Base-by-base conservation (phyloP, 2,797 vertebrate genomes). In the Mycteria americana region DNA sequence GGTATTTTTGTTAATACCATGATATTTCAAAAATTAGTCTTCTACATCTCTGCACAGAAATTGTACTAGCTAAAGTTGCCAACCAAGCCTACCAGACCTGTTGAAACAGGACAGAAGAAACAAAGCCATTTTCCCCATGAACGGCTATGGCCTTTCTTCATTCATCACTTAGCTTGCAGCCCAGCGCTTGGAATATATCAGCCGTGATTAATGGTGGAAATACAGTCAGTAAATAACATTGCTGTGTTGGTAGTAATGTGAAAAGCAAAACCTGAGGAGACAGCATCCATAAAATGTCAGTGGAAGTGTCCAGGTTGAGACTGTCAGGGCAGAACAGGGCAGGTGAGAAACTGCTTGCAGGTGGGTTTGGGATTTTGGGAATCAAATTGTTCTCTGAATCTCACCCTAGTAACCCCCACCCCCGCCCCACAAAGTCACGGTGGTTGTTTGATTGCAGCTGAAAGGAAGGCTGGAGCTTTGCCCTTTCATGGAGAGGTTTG, bases 361-460 rank as follows among this genome's bases (percentile, higher is more conserved):
- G 16, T 67, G 10, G 9, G 63, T 87, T 62, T 9, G 39, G 13
- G 23, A 74, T 76, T 76, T 76, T 17, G 45, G 18, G 22, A 77
- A 50, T 56, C 27, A 56, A n/a, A 48, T 17, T 51, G 6, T 68
- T 72, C 46, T 82, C 56, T 63, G 48, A 73, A 11, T 62, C 9
- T 51, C n/a, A 27, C 13, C 27, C 6, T 18, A 28, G 11, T 46
- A 73, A 18, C 18, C 24, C n/a, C 16, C 4, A 67, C 2, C 2
- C 6, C 11, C 11, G 10, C 5, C 9, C 17, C 5, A 22, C 0
- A 0, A 63, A 50, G 23, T 75, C 41, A 17, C 13, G 0, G 0
- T 46, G 24, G 33, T 65, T 74, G 19, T 21, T 90, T 85, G 24
- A 18, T 15, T 80, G 51, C 53, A 63, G 14, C n/a, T 53, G 53